Base-by-base conservation (phyloP, 1,140 invertebrate genomes). In the Philaenus spumarius region DNA sequence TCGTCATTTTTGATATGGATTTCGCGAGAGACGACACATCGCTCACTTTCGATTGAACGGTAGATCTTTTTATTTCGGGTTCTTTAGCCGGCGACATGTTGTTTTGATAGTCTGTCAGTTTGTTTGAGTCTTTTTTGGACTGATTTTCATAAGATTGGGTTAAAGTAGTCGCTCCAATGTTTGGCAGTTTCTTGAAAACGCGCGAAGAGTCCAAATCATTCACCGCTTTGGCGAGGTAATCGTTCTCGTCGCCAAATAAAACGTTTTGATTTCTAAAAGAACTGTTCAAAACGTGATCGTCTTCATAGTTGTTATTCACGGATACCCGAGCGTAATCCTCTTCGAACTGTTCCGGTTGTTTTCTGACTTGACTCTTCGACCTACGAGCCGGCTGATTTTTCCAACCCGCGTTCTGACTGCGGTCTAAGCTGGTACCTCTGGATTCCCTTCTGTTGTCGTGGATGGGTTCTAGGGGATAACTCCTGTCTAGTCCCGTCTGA, bases 381-480 rank as follows among this genome's bases (percentile, higher is more conserved):
- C 52, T 1, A 7, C 52, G 17, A 22, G 40, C 19, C 2, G 37
- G 19, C 20, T 42, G 52, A 9, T 30, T 30, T 39, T 39, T 53
- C 47, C 47, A 50, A 20, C 42, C 20, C 4, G 9, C 20, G 35
- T 48, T 46, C 15, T 39, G 46, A 9, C 22, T 26, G 12, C 56
- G 46, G 20, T 58, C 56, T 6, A 58, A 39, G 35, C 75, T 74
- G 43, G 72, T 71, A 7, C 55, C 40, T 48, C 55, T 22, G 2
- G 19, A 7, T 22, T 58, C 55, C 19, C 50, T 26, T 35, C 73
- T 61, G 61, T 70, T 72, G 65, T 71, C 70, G 50, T 70, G 71
- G 35, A 87, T 72, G 0, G 88, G 88, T 65, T 89, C 85, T 14
- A 91, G 71, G 0, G 86, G 87, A 72, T 90, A 86, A 68, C 86